Evolutionary conservation across 2,888 invertebrate genomes (phyloP).

Genomic region (Melanophora roralis): DNA sequence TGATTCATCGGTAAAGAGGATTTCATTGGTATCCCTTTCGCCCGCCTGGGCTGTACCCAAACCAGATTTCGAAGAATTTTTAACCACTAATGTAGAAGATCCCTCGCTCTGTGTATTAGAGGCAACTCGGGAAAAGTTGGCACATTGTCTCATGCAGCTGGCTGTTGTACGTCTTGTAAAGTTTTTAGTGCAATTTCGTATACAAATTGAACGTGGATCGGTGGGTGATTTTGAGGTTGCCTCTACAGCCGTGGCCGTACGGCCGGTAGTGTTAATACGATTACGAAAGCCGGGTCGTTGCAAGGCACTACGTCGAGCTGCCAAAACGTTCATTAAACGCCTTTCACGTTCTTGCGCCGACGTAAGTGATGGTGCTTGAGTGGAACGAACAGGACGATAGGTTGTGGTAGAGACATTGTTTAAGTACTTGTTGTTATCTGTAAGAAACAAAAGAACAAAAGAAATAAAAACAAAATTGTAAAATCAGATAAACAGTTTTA

Average conservation of each 20-base stretch:
- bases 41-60: constrained; percentile 60
- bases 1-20: constrained; percentile 77
- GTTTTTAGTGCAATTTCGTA: constrained; percentile 77
- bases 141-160: constrained; percentile 76
- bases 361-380: constrained; percentile 66
- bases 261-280: constrained; percentile 71
- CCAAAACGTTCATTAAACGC: constrained; percentile 80
- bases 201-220: constrained; percentile 74
- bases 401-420: constrained; percentile 69
- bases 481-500: too few species aligned
- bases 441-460: constrained; percentile 3
- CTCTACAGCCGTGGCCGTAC: constrained; percentile 70
- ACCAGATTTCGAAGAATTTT: constrained; percentile 61
- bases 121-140: constrained; percentile 70
- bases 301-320: constrained; percentile 81
- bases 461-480: too few species aligned
- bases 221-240: constrained; percentile 73
- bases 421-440: constrained; percentile 66
- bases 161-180: constrained; percentile 76
- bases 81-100: constrained; percentile 39
- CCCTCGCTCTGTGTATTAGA: constrained; percentile 43
- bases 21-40: constrained; percentile 76
- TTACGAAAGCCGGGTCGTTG: constrained; percentile 79
- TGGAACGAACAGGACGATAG: constrained; percentile 69
- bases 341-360: constrained; percentile 79